Percentiles rank a stretch among this genome's conserved stretches.
phyloP scores from a whole-genome alignment of 2,888 invertebrate genomes.

The Celastrina argiolus region DNA sequence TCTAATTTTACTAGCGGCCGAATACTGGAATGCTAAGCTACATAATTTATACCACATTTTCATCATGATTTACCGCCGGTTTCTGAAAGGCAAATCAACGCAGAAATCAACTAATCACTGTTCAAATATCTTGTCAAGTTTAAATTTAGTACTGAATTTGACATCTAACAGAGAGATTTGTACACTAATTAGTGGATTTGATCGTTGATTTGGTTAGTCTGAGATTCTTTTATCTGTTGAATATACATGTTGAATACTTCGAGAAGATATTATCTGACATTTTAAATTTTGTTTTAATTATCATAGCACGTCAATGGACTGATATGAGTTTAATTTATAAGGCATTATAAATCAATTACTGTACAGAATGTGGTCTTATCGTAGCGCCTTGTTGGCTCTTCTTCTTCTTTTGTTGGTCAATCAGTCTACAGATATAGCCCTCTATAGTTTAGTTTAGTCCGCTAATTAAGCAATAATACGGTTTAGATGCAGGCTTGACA shows the following conservation, averaged over 20 bases:
- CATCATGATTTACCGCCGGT: too few relatives aligned
- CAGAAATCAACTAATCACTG: too few relatives aligned
- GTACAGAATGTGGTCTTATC: constrained; percentile 33
- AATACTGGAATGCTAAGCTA: too few relatives aligned
- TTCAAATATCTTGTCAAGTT: too few relatives aligned
- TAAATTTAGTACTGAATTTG: too few relatives aligned
- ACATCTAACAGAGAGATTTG: too few relatives aligned
- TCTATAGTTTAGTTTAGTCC: background rate
- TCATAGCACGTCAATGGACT: background rate
- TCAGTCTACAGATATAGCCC: background rate
- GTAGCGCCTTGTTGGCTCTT: constrained; percentile 1
- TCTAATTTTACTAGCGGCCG: too few relatives aligned
- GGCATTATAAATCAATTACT: constrained; percentile 50
- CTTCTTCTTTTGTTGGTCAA: background rate
- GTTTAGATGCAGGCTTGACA: too few relatives aligned
- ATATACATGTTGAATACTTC: background rate
- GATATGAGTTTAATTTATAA: constrained; percentile 40
- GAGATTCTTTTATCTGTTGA: background rate
- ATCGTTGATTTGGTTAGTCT: background rate
- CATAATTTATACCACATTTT: too few relatives aligned
- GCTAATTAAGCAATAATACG: too few relatives aligned
- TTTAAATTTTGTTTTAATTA: background rate
- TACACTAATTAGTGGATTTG: too few relatives aligned
- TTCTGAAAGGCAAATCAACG: too few relatives aligned
- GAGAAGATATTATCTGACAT: background rate